Base-by-base conservation (phyloP, 2,797 vertebrate species). In the Brotula barbata region DNA sequence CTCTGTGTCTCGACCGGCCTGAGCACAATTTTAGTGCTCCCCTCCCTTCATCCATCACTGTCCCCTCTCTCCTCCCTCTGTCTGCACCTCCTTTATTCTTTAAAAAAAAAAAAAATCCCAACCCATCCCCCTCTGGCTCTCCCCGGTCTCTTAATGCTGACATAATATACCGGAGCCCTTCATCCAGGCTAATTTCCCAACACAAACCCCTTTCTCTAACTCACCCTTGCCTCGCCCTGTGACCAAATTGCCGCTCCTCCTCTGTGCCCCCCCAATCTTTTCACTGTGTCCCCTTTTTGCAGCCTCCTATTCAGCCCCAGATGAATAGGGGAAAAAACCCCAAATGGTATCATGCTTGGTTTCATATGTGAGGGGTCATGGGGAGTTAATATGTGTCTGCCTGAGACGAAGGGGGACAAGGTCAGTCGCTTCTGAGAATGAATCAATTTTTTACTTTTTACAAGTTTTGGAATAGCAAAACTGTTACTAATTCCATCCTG, bases 161-260 rank as follows among this genome's bases (percentile, higher is more conserved):
- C 90, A 90, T 93, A 89, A 90, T 92, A 90, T 81, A 92, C 87
- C 82, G 65, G 59, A 53, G 74, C 85, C 88, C 88, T 90, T 92
- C 87, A 90, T 90, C 81, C 81, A 75, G 74, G 76, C 87, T 88
- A 88, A 90, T 91, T 91, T 91, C 85, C 85, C 78, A 80, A 84
- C 84, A 83, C 81, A 86, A 87, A 85, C 71, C 71, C 71, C 73
- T 89, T 89, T 89, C 86, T 87, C 51, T 70, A 40, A 40, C 61
- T 78, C 71, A 77, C 74, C 84, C 83, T 79, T 73, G 62, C 58
- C 65, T 84, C 80, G 71, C 78, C 86, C 79, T 54, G 22, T 39
- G 25, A 37, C 60, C 64, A 72, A 37, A 33, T 54, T 40, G 14
- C 73, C 55, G 70, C 57, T 64, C 57, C 65, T 21, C 69, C 54